phyloP scores from a whole-genome alignment of 1,140 invertebrate genomes.

The Andrena cerasifolii region DNA sequence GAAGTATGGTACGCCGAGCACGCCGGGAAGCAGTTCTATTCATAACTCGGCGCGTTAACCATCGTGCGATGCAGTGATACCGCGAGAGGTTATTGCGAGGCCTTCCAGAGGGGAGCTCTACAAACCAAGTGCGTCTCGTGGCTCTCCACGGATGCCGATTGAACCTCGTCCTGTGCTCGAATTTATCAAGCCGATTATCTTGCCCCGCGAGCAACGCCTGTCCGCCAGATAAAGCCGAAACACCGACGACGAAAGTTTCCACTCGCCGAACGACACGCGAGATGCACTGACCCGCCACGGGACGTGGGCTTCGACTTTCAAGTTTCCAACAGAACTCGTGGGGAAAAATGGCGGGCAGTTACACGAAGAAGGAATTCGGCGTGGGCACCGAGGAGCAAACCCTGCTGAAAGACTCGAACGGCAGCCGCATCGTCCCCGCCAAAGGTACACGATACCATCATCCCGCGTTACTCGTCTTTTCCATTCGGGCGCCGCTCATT shows the following conservation, averaged over 20 bases:
- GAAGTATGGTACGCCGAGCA: slow-evolving; percentile 56
- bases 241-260: not conserved
- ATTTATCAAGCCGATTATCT: not conserved
- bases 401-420: slow-evolving; percentile 76
- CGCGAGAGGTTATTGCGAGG: not conserved
- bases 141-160: slow-evolving; percentile 18
- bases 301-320: slow-evolving; percentile 6
- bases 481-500: not conserved
- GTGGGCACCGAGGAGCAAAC: slow-evolving; percentile 77
- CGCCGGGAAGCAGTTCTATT: slow-evolving; percentile 41
- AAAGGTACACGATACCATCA: slow-evolving; percentile 70
- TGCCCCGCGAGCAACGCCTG: not conserved
- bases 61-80: slow-evolving; percentile 31
- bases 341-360: slow-evolving; percentile 78
- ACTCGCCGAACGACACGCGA: not conserved
- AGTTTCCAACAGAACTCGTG: slow-evolving; percentile 32
- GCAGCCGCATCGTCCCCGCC: slow-evolving; percentile 69
- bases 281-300: slow-evolving; percentile 16
- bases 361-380: slow-evolving; percentile 78
- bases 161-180: not conserved
- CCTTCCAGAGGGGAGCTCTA: not conserved
- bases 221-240: not conserved
- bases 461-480: slow-evolving; percentile 6
- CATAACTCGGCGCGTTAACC: slow-evolving; percentile 28
- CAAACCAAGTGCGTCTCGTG: not conserved